A percentile compares a stretch with the other conserved stretches of the same genome.
phyloP scores from a whole-genome alignment of 2,797 vertebrate species.

The Lophius americanus region DNA sequence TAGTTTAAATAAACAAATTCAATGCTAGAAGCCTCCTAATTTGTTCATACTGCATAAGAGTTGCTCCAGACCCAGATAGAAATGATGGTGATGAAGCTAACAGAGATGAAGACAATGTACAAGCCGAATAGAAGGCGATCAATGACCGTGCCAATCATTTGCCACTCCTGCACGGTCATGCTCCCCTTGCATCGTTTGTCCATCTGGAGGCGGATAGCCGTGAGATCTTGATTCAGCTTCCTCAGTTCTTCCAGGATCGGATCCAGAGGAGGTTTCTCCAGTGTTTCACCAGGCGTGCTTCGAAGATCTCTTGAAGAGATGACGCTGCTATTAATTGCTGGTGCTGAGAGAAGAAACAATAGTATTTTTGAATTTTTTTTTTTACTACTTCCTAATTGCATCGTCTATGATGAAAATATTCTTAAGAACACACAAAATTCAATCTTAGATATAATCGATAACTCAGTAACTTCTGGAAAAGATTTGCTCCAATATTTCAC shows the following conservation, averaged over 20 bases:
- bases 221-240: constrained; percentile 58
- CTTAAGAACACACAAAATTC: not conserved
- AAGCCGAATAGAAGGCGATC: constrained; percentile 61
- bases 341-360: not conserved
- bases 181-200: not conserved
- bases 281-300: too few species aligned
- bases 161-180: constrained; percentile 35
- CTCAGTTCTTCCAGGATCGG: constrained; percentile 40
- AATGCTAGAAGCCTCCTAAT: too few species aligned
- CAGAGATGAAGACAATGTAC: constrained; percentile 53
- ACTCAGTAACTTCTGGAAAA: too few species aligned
- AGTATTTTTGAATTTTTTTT: too few species aligned
- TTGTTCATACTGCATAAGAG: too few species aligned
- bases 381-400: too few species aligned
- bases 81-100: constrained; percentile 52
- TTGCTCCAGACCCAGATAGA: constrained; percentile 3
- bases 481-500: too few species aligned
- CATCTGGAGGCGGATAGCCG: constrained; percentile 57
- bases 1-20: too few species aligned
- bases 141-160: constrained; percentile 52
- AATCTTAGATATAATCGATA: too few species aligned
- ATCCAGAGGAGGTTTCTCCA: not conserved
- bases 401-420: too few species aligned
- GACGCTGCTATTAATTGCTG: not conserved
- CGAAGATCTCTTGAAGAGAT: not conserved